A percentile compares a stretch with the other conserved stretches of the same genome.
phyloP scores from a whole-genome alignment of 2,797 vertebrate genomes.

The Cetoscarus ocellatus region DNA sequence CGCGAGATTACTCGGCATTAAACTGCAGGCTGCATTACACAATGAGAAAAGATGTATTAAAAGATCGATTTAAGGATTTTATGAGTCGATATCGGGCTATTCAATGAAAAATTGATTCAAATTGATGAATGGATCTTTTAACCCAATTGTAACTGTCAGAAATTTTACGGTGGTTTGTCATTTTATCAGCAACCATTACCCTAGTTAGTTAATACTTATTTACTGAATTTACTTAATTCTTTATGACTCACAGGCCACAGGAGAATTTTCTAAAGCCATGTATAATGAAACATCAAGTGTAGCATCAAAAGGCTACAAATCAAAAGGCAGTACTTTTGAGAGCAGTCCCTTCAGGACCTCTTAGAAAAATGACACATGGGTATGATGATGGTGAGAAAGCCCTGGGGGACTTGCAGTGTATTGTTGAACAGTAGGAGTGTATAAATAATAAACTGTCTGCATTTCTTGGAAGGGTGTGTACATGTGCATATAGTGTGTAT shows the following conservation, averaged over 20 bases:
- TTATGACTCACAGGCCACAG: not conserved
- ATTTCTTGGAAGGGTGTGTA: not conserved
- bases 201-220: too few species aligned
- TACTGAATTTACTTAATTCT: not conserved
- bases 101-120: too few species aligned
- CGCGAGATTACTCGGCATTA: too few species aligned
- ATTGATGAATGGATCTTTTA: too few species aligned
- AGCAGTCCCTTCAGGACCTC: not conserved
- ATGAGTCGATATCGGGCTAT: too few species aligned
- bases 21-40: too few species aligned
- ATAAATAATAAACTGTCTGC: not conserved
- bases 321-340: slow-evolving; percentile 1
- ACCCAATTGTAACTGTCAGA: too few species aligned
- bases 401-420: not conserved
- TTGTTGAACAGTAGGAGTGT: slow-evolving; percentile 4
- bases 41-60: too few species aligned
- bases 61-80: too few species aligned
- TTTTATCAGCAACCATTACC: too few species aligned
- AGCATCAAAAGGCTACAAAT: not conserved
- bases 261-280: not conserved
- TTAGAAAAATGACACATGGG: not conserved
- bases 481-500: not conserved
- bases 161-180: too few species aligned
- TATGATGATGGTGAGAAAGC: not conserved
- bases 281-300: not conserved